Evolutionary conservation across 2,797 vertebrate genomes (phyloP).

Genomic region (Gadopsis bispinosus): DNA sequence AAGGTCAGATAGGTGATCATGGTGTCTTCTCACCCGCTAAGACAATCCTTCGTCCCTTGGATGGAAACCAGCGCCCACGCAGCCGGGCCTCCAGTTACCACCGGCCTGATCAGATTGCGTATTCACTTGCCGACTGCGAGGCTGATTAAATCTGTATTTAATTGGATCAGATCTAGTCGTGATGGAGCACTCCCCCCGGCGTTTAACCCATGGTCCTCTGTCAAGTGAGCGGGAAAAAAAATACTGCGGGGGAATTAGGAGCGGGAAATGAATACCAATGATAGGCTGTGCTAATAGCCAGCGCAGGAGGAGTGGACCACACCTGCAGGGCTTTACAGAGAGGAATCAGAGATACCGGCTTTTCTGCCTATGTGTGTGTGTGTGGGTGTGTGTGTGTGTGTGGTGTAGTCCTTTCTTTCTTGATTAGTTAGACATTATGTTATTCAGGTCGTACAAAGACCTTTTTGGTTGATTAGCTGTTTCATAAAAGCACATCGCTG

Average conservation of each 20-base stretch:
- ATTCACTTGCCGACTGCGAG: conserved; percentile 75
- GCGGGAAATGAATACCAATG: conserved; percentile 85
- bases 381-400: conserved; percentile 15
- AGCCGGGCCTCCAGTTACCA: conserved; percentile 58
- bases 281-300: conserved; percentile 78
- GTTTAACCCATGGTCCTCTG: conserved; percentile 85
- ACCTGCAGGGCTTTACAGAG: conserved; percentile 71
- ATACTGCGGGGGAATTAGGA: conserved; percentile 80
- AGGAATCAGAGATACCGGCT: conserved; percentile 57
- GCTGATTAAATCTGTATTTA: conserved; percentile 89
- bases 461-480: conserved; percentile 64
- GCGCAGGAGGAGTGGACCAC: conserved; percentile 76
- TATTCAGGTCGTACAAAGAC: conserved; percentile 52
- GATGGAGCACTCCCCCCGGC: conserved; percentile 83
- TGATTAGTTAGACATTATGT: conserved; percentile 63
- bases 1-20: conserved; percentile 53
- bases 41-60: conserved; percentile 40
- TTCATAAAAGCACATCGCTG: conserved; percentile 57
- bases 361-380: conserved; percentile 21
- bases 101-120: conserved; percentile 72
- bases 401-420: conserved; percentile 22
- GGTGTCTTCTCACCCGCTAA: conserved; percentile 42
- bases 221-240: conserved; percentile 80
- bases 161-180: conserved; percentile 87
- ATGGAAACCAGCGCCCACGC: conserved; percentile 42